Conservation (phyloP, 2,113 vertebrate genomes). For the Pavo muticus region DNA sequence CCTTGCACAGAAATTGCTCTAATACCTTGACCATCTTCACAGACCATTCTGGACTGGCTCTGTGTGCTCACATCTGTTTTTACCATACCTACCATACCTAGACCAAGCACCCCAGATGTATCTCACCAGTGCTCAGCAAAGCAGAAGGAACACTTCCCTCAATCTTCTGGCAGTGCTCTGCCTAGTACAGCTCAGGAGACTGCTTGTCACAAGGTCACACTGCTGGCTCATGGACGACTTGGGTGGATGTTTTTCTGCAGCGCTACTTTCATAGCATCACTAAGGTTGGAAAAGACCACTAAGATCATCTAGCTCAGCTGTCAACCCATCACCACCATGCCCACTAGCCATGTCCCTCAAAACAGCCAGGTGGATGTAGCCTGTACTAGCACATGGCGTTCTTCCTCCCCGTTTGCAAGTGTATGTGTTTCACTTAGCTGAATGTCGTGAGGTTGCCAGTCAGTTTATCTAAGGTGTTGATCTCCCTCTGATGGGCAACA, state of each 20-base stretch:
- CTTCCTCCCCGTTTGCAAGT: not conserved
- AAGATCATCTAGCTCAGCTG: too few species aligned
- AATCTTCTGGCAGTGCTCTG: not conserved
- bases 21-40: not conserved
- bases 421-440: not conserved
- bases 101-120: not conserved
- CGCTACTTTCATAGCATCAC: not conserved
- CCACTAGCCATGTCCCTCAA: too few species aligned
- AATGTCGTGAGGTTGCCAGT: rapidly evolving
- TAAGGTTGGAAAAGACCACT: too few species aligned
- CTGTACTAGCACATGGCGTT: not conserved
- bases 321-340: too few species aligned
- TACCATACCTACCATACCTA: not conserved
- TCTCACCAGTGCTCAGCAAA: not conserved
- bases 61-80: not conserved
- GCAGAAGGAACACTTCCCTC: not conserved
- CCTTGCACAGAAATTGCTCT: not conserved
- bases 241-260: not conserved
- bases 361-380: not conserved
- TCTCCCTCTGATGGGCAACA: not conserved
- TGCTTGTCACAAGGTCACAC: not conserved
- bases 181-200: not conserved
- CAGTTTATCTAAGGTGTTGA: not conserved
- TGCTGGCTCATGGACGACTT: too few species aligned
- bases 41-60: not conserved